These are phyloP conservation scores for Megalops atlanticus DNA, from an alignment of 2,113 vertebrate genomes.

Conservation along the genomic window DNA sequence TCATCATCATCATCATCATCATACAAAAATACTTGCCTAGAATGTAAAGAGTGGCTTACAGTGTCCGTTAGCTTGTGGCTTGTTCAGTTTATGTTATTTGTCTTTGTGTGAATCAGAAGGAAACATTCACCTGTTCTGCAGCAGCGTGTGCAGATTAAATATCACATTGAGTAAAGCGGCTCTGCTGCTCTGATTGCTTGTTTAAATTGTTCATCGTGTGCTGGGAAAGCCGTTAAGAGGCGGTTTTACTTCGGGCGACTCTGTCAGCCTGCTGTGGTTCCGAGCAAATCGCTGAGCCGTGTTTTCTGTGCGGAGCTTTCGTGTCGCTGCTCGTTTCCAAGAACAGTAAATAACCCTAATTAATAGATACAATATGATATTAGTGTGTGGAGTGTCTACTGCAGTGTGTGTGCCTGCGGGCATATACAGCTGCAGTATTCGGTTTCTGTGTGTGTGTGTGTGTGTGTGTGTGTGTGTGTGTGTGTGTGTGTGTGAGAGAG, in stretches of 20 bases:
- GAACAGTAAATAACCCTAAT: background rate
- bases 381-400: background rate
- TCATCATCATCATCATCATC: background rate
- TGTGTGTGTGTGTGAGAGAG: conserved; percentile 50
- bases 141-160: too few relatives aligned
- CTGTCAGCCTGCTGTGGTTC: background rate
- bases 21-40: background rate
- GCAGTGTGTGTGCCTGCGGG: background rate
- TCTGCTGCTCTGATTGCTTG: too few relatives aligned
- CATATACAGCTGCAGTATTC: conserved; percentile 64
- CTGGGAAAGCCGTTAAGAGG: too few relatives aligned
- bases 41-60: too few relatives aligned
- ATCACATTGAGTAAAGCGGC: too few relatives aligned
- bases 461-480: conserved; percentile 61
- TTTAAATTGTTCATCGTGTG: too few relatives aligned
- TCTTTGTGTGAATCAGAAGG: too few relatives aligned
- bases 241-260: too few relatives aligned
- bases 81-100: too few relatives aligned
- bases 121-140: too few relatives aligned
- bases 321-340: background rate
- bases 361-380: background rate
- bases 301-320: background rate
- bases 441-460: conserved; percentile 62
- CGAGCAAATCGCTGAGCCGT: background rate
- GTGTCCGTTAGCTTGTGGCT: too few relatives aligned